Evolutionary conservation across 2,888 invertebrate species (phyloP), one percentile per base, ranked within the genome.

Genomic region (Lithophane ornitopus): DNA sequence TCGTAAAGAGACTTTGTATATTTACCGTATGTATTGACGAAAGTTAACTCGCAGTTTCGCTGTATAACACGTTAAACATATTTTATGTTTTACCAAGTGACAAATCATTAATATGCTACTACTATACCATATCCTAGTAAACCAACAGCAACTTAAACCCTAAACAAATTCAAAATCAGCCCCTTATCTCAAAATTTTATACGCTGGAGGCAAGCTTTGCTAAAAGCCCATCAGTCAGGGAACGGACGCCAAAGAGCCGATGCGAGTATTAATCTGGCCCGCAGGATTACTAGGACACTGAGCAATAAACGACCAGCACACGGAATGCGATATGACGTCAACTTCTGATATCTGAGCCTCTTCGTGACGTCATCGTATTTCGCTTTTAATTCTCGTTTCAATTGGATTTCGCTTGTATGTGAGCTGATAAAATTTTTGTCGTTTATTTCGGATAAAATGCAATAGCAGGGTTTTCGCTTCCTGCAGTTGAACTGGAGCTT

Each of bases 291-390:
- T 67, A 72, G n/a, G 56, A 61, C 34, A 41, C 63, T 34, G 67
- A 52, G 19, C 62, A 22, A 49, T 62, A 41, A 49, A 28, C 85
- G 63, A 49, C n/a, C 56, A 68, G 52, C 74, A 78, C 81, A 84
- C 65, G 34, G 85, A 81, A 88, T 88, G 59, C 39, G 85, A 76
- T 74, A 81, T 84, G 78, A 86, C 76, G 81, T 70, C 70, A 77
- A 65, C 49, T 46, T 28, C 61, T 54, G 76, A 77, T 78, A 83
- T 59, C 65, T 69, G 70, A 84, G 70, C 76, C 74, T 67, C 82
- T 84, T 84, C 87, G 85, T 81, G 72, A 74, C 58, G 68, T 63
- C 63, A 66, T 41, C 63, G 62, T 68, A 73, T 74, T 74, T 46
- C 28, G 46, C 58, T 74, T 71, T 74, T 80, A 39, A 58, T 76